A percentile compares a stretch with the other conserved stretches of the same genome.
phyloP scores from a whole-genome alignment of 35 echinoderm and acorn worm genomes.

The Ptychodera flava region DNA sequence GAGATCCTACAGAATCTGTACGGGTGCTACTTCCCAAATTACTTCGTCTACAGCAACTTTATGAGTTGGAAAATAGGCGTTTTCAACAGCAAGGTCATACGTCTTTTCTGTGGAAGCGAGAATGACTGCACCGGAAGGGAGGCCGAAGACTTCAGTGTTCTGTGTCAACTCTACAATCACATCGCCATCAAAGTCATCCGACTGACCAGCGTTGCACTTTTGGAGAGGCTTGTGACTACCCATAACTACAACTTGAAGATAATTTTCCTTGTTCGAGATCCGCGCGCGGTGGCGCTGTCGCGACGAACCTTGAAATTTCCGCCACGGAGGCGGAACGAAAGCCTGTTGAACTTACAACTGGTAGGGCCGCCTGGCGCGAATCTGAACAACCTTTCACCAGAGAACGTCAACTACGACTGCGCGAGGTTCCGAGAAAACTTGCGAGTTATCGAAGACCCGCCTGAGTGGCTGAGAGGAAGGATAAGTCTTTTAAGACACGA shows the following conservation, averaged over 20 bases:
- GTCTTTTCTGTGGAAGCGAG: background rate
- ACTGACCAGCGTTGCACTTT: background rate
- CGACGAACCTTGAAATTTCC: background rate
- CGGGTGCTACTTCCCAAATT: background rate
- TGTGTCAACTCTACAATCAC: background rate
- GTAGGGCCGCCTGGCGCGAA: background rate
- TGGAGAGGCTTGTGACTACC: background rate
- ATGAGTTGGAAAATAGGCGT: background rate
- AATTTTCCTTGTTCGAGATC: slow-evolving; percentile 29
- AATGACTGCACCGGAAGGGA: background rate
- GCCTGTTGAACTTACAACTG: background rate
- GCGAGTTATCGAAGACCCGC: background rate
- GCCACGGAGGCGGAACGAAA: background rate
- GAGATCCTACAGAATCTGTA: background rate
- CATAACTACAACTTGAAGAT: slow-evolving; percentile 12
- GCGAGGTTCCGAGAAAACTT: background rate
- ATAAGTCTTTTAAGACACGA: background rate
- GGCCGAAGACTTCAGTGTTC: background rate
- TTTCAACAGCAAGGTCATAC: background rate
- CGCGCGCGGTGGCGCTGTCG: background rate
- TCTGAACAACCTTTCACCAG: background rate
- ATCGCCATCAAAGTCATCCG: background rate
- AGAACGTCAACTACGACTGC: background rate
- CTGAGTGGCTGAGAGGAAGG: background rate
- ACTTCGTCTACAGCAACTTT: background rate